Evolutionary conservation across 2,888 invertebrate genomes (phyloP), one percentile per base, ranked within the genome.

Genomic region (Stenodera caucasica): DNA sequence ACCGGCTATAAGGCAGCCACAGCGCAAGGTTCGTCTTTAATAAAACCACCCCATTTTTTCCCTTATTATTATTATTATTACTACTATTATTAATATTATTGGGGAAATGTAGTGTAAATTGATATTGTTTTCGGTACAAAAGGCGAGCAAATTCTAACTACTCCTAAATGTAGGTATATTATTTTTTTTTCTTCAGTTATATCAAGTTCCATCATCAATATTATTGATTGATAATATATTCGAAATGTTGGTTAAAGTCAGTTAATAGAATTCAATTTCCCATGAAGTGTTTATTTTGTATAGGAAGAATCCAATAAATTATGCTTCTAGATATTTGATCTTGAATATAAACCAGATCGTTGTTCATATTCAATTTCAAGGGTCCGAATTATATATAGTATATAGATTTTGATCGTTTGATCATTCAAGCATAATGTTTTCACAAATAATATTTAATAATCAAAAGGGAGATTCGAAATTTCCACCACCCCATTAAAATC

Each of bases 1-100:
- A 68, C 78, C 78, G 21, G 67, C 75, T 14, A 69, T 79, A 66
- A 68, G 78, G 63, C 78, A 79, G 61, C 75, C 77, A 50, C 79
- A 77, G 63, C 74, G 80, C 78, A 80, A 80, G 80, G 80, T 80
- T 66, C 67, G 67, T 67, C 53, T 29, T 33, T 7, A 21, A 5
- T 15, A 37, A 15, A 37, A n/a, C n/a, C n/a, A n/a, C n/a, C n/a
- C 9, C 32, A 32, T 15, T 14, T 8, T 37, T 15, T n/a, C n/a
- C n/a, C n/a, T n/a, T n/a, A n/a, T n/a, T n/a, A n/a, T n/a, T n/a
- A n/a, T n/a, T n/a, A n/a, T n/a, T n/a, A n/a, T n/a, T n/a, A n/a
- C n/a, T n/a, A n/a, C n/a, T n/a, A n/a, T n/a, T n/a, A n/a, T n/a
- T n/a, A n/a, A n/a, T n/a, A n/a, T n/a, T n/a, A n/a, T n/a, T n/a